phyloP scores from a whole-genome alignment of 2,113 vertebrate species.

The Scolopax mira region DNA sequence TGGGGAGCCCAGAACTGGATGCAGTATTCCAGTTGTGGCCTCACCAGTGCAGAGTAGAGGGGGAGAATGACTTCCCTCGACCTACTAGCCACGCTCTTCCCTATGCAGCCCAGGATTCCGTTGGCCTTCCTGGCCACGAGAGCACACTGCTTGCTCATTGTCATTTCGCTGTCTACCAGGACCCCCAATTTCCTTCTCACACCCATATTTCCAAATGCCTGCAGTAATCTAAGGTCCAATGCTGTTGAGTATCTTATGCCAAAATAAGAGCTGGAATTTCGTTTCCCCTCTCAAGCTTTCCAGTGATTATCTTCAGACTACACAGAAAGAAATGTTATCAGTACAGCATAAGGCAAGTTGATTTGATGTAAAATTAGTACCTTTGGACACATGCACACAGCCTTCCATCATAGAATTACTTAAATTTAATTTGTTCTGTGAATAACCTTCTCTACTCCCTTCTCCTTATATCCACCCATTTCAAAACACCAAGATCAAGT shows the following conservation, averaged over 20 bases:
- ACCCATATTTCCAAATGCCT: not conserved
- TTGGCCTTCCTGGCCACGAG: too few relatives aligned
- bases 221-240: not conserved
- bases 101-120: too few relatives aligned
- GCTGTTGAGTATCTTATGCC: not conserved
- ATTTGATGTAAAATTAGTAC: not conserved
- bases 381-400: not conserved
- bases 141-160: too few relatives aligned
- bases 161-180: too few relatives aligned
- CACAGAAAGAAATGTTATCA: not conserved
- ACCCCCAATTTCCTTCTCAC: too few relatives aligned
- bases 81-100: too few relatives aligned
- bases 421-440: not conserved
- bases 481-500: not conserved
- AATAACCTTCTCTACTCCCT: not conserved
- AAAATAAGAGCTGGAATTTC: not conserved
- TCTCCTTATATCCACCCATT: not conserved
- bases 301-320: not conserved
- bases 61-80: too few relatives aligned
- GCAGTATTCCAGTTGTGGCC: too few relatives aligned
- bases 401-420: not conserved
- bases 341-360: not conserved
- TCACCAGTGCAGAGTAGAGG: too few relatives aligned
- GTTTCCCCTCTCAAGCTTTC: not conserved
- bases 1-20: too few relatives aligned